Percentiles rank a stretch among this genome's conserved stretches.
These are phyloP conservation scores for Hydriomena furcata DNA, from an alignment of 2,888 invertebrate species.

Conservation along the genomic window DNA sequence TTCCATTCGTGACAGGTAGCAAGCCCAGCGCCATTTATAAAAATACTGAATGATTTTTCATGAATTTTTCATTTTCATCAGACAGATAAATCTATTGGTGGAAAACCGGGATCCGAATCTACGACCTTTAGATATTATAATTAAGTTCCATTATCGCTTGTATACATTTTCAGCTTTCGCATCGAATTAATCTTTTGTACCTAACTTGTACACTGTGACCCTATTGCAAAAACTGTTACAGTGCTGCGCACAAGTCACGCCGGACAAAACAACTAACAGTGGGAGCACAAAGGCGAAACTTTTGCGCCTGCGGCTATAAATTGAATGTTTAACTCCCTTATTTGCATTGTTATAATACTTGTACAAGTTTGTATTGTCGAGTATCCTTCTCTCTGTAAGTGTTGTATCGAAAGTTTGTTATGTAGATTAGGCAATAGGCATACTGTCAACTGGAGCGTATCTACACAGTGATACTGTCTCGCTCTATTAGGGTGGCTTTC, in stretches of 20 bases:
- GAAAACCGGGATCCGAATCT: no score
- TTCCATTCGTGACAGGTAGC: no score
- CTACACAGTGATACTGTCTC: no score
- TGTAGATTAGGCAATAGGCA: slow-evolving; percentile 13
- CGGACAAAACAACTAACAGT: slow-evolving; percentile 44
- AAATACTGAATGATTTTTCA: no score
- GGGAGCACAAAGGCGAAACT: slow-evolving; percentile 51
- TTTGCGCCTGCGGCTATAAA: slow-evolving; percentile 51
- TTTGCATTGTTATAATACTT: slow-evolving; percentile 55
- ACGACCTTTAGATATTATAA: no score
- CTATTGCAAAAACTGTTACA: slow-evolving; percentile 49
- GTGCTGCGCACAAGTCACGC: slow-evolving; percentile 39
- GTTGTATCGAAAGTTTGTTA: slow-evolving; percentile 29
- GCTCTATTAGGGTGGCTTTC: no score
- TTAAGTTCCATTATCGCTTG: no score
- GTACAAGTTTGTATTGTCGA: slow-evolving; percentile 37
- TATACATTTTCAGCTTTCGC: no score
- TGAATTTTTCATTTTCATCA: no score
- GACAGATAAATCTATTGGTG: no score
- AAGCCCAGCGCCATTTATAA: no score
- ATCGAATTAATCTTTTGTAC: no score
- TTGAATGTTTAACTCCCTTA: slow-evolving; percentile 61
- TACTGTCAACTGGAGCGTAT: not conserved
- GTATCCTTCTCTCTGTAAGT: slow-evolving; percentile 29
- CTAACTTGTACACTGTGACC: not conserved